phyloP scores from a whole-genome alignment of 2,113 vertebrate species.

The Neogobius melanostomus region DNA sequence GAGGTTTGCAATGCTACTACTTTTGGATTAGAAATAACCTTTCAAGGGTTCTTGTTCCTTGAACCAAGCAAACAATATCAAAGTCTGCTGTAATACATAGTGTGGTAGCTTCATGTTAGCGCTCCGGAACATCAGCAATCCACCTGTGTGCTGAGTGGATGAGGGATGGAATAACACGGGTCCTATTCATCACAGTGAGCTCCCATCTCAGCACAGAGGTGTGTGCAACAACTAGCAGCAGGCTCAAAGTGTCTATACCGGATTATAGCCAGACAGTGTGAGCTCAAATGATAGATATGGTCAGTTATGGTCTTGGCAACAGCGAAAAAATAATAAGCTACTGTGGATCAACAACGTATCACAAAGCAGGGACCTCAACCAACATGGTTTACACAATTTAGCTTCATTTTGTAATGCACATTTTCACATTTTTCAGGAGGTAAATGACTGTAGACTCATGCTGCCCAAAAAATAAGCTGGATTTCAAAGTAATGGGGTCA shows the following conservation, averaged over 20 bases:
- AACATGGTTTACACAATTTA: too few species aligned
- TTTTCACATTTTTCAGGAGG: too few species aligned
- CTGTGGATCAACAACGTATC: neutral
- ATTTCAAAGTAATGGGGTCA: too few species aligned
- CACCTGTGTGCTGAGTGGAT: neutral
- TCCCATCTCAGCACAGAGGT: neutral
- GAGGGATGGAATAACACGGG: slow-evolving; percentile 23
- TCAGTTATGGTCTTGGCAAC: slow-evolving; percentile 38
- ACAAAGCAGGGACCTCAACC: neutral
- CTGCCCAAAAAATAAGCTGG: too few species aligned
- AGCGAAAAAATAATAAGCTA: neutral
- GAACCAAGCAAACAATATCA: slow-evolving; percentile 11
- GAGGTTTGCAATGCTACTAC: slow-evolving; percentile 10
- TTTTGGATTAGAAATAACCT: slow-evolving; percentile 40
- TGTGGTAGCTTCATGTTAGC: neutral
- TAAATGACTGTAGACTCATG: too few species aligned
- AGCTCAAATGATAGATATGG: slow-evolving; percentile 42
- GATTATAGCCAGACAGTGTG: slow-evolving; percentile 35
- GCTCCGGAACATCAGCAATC: slow-evolving; percentile 31
- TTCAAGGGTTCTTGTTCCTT: slow-evolving; percentile 8
- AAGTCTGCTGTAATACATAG: neutral
- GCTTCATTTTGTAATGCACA: too few species aligned
- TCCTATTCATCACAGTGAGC: slow-evolving; percentile 35
- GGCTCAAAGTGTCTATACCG: slow-evolving; percentile 25
- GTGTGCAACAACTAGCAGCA: neutral